These are phyloP conservation scores for Tragelaphus oryx DNA, from an alignment of 2,797 vertebrate genomes.

Conservation along the genomic window DNA sequence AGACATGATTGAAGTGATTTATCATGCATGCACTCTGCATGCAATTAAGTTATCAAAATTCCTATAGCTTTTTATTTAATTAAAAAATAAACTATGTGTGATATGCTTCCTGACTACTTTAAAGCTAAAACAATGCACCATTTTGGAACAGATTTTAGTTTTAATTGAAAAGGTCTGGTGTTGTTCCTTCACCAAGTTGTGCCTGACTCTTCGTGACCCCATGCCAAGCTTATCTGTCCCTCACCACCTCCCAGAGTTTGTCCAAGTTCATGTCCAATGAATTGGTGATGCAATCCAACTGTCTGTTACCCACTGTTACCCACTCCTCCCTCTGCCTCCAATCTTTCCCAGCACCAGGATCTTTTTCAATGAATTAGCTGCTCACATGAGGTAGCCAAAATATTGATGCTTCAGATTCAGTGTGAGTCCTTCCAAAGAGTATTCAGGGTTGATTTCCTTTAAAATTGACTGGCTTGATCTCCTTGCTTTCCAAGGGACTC, in stretches of 20 bases:
- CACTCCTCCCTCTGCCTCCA: background rate
- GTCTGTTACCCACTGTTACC: background rate
- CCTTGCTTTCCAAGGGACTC: background rate
- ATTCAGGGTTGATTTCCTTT: background rate
- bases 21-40: background rate
- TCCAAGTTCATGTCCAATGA: background rate
- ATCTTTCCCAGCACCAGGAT: background rate
- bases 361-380: background rate
- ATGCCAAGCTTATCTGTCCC: background rate
- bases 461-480: background rate
- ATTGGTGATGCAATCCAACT: background rate
- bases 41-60: background rate
- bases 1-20: background rate
- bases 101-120: background rate
- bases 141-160: background rate
- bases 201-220: background rate
- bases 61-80: background rate
- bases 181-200: background rate
- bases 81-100: background rate
- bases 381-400: background rate
- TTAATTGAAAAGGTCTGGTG: background rate
- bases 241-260: background rate
- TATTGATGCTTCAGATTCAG: rapidly evolving
- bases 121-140: background rate
- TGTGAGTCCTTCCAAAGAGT: background rate